Conservation (phyloP, 2,888 invertebrate genomes). For the Troilus luridus region DNA sequence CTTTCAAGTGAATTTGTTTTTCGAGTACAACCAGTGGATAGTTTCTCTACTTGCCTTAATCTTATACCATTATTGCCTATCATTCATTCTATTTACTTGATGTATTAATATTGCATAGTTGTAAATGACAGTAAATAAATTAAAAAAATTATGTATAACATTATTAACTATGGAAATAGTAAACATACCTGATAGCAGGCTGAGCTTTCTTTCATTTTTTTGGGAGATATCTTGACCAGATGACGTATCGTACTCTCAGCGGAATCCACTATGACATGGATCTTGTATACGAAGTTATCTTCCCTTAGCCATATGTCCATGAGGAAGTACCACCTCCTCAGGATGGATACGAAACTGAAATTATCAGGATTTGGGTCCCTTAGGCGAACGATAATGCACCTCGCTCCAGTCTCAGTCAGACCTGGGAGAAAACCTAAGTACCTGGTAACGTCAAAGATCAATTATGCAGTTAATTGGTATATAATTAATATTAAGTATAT, state of each 20-base stretch:
- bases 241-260: background rate
- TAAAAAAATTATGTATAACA: background rate
- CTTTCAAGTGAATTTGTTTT: no score
- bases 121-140: no score
- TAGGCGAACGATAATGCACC: background rate
- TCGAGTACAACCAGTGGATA: no score
- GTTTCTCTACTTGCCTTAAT: no score
- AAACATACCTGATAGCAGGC: constrained; percentile 28
- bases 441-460: background rate
- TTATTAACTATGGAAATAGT: background rate
- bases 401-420: background rate
- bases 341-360: background rate
- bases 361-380: background rate
- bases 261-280: constrained; percentile 5
- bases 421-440: constrained; percentile 49
- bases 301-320: constrained; percentile 30
- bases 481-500: no score
- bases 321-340: constrained; percentile 13
- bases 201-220: background rate
- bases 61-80: no score
- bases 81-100: no score
- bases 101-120: no score
- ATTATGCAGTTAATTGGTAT: background rate
- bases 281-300: background rate
- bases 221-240: constrained; percentile 36